A percentile compares a stretch with the other conserved stretches of the same genome.
Evolutionary conservation across 2,888 invertebrate genomes (phyloP).

Genomic region (Aleiodes alternator): DNA sequence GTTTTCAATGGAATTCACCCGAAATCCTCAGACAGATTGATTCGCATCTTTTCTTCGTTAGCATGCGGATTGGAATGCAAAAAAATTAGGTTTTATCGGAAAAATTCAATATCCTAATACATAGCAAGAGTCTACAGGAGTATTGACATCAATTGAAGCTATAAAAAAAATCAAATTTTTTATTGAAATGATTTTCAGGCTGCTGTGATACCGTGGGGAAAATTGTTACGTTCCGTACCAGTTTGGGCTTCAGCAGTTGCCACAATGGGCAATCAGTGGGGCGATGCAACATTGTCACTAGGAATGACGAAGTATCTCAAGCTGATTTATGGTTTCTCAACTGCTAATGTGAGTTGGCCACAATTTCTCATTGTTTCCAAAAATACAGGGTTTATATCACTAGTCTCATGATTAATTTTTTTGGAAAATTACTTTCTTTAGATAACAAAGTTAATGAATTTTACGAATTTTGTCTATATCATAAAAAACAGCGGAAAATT

Average conservation of each 20-base stretch:
- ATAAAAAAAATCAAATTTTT: neutral
- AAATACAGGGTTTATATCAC: no score
- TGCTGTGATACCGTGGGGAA: slow-evolving; percentile 77
- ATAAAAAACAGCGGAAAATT: no score
- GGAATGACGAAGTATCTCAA: slow-evolving; percentile 79
- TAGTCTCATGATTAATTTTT: no score
- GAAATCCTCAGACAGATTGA: no score
- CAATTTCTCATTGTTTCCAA: neutral
- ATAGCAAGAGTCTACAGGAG: no score
- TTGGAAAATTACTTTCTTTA: no score
- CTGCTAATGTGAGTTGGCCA: slow-evolving; percentile 76
- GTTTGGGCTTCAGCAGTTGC: slow-evolving; percentile 80
- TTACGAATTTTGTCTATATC: neutral
- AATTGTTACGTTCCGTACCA: slow-evolving; percentile 77
- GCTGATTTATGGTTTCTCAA: slow-evolving; percentile 79
- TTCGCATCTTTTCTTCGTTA: no score
- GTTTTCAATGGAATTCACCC: no score
- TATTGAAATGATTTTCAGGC: slow-evolving; percentile 60
- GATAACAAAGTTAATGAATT: neutral
- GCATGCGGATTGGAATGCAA: no score
- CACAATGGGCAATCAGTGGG: slow-evolving; percentile 80
- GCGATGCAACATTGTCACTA: slow-evolving; percentile 78
- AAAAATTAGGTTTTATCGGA: no score
- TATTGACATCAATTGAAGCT: neutral
- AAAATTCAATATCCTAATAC: no score